Percentiles rank a stretch among this genome's conserved stretches.
phyloP scores from a whole-genome alignment of 2,797 vertebrate genomes.

The Danio choprae region DNA sequence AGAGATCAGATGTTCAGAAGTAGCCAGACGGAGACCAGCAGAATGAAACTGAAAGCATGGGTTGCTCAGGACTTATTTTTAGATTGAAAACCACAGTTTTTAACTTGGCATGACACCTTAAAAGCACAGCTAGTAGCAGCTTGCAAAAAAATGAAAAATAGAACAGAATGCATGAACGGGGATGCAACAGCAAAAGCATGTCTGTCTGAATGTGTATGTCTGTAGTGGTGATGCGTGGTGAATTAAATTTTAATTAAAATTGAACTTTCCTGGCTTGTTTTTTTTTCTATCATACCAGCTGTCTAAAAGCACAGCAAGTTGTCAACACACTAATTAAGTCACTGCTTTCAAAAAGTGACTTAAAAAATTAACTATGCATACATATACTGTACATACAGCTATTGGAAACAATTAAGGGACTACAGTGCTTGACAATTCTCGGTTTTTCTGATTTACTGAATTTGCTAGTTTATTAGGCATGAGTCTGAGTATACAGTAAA shows the following conservation, averaged over 20 bases:
- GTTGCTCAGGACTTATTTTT: constrained; percentile 1
- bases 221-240: background rate
- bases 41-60: constrained; percentile 3
- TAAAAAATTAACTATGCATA: background rate
- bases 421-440: too few relatives aligned
- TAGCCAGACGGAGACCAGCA: background rate
- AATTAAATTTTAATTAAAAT: background rate
- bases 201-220: background rate
- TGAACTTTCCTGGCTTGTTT: background rate
- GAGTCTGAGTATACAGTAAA: too few relatives aligned
- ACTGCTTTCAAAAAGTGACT: background rate
- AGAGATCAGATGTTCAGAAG: background rate
- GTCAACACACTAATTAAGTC: background rate
- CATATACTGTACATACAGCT: background rate
- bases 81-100: background rate
- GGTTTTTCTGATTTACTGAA: too few relatives aligned
- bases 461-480: too few relatives aligned
- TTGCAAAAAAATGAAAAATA: background rate
- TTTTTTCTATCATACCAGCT: background rate
- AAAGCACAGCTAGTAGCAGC: background rate
- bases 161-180: background rate
- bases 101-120: background rate
- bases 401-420: background rate
- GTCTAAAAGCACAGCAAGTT: constrained; percentile 13
- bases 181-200: background rate